Percentiles rank a stretch among this genome's conserved stretches.
These are phyloP conservation scores for Neogobius melanostomus DNA, from an alignment of 2,113 vertebrate species.

Conservation along the genomic window DNA sequence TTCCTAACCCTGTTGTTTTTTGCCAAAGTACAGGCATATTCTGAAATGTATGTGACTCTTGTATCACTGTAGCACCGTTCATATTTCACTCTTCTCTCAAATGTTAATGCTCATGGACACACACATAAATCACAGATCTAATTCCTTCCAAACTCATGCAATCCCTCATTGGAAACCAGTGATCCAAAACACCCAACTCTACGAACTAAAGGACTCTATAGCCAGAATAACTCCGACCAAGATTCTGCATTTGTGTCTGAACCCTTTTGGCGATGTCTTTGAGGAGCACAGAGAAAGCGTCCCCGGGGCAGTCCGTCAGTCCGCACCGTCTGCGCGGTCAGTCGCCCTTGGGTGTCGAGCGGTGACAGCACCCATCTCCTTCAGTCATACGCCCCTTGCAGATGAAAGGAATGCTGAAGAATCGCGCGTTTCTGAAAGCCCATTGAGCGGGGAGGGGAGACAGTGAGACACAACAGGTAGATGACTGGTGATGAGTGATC, in stretches of 20 bases:
- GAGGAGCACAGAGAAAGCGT: constrained; percentile 66
- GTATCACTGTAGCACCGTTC: too few species aligned
- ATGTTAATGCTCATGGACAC: too few species aligned
- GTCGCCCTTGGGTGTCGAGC: constrained; percentile 57
- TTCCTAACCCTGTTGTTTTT: too few species aligned
- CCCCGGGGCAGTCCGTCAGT: constrained; percentile 64
- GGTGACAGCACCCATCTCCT: constrained; percentile 69
- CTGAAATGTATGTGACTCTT: too few species aligned
- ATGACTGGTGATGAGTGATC: constrained; percentile 61
- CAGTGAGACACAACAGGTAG: constrained; percentile 64
- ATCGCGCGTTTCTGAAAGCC: constrained; percentile 50
- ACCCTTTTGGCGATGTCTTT: constrained; percentile 30
- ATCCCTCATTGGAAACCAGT: too few species aligned
- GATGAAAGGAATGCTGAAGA: constrained; percentile 66
- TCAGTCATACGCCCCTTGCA: constrained; percentile 53
- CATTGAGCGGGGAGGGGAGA: constrained; percentile 43
- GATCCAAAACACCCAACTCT: too few species aligned
- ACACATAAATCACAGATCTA: too few species aligned
- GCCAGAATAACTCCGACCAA: neutral
- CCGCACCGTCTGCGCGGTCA: constrained; percentile 43
- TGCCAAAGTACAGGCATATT: too few species aligned
- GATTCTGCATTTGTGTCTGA: neutral
- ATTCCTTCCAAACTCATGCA: too few species aligned
- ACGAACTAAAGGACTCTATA: neutral
- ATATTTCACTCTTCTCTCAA: too few species aligned